Evolutionary conservation across 2,888 invertebrate genomes (phyloP), one percentile per base, ranked within the genome.

Genomic region (Magallana nippona): DNA sequence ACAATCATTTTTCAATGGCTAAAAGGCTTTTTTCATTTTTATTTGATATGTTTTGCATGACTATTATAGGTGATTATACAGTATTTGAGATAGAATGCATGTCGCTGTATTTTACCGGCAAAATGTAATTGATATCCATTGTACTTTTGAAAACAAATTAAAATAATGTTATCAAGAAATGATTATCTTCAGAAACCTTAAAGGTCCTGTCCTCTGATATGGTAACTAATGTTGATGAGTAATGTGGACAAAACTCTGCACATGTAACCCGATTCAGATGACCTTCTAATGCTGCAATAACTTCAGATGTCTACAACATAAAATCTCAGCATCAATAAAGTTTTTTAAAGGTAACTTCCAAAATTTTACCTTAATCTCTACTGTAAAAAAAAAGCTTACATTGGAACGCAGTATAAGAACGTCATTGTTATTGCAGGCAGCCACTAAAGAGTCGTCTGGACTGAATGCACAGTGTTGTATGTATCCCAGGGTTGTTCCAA

Each of bases 131-230:
- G 0, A 32, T 32, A 32, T 5, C 44, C 44, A 44, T 44, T 44
- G 44, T 44, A 0, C 8, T 44, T 44, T 44, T 8, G 44, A 44
- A 8, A 44, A 44, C 3, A 44, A 8, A 44, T 44, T 8, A 44
- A 44, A 44, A 44, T 8, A 32, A 32, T 2, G 44, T 8, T 44
- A 44, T 44, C 44, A 44, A 44, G 44, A 44, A 44, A 44, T 44
- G 44, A 44, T 8, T 8, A 44, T 44, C 44, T 44, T 44, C 44
- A 79, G 11, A 81, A 86, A 92, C 93, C 89, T 92, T 93, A 86
- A 92, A 93, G 71, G 92, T 93, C 27, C 93, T 86, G 82, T 94
- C 93, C 81, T 93, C 93, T 8, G 92, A 91, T 60, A 92, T 89
- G 5, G 93, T 90, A 85, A 93, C 93, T 10, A 94, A 86, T 3